Base-by-base conservation (phyloP, 2,113 vertebrate species). In the Lasiurus cinereus region DNA sequence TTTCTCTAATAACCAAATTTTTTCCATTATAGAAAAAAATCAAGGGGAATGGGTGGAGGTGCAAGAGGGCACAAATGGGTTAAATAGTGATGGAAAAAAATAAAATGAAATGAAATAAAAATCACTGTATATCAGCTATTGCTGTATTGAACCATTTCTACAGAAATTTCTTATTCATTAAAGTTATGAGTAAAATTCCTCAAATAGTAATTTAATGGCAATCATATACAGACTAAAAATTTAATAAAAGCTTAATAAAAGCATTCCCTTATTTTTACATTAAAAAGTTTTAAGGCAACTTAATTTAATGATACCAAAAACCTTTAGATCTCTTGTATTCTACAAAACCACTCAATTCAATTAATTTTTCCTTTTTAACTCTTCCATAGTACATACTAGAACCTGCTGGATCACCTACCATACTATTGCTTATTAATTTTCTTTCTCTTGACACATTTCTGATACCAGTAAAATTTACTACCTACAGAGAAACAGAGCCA, bases 191-290 rank as follows among this genome's bases (percentile, higher is more conserved):
- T 77, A 84, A 93, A 96, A 74, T 80, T 64, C 67, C 69, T 64
- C 74, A 48, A 83, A 76, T 54, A 83, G 18, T 69, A 88, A 86
- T 50, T 73, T 56, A 83, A 21, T 96, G 74, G 70, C 39, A 79
- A 77, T 8, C 13, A 91, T 21, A 85, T 9, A 43, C 1, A 83
- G 6, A 69, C 29, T 69, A 74, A 5, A 85, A 69, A 64, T 62
- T 48, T 64, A 91, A 39, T 82, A 82, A 90, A 82, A 94, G 18
- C 33, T 85, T 90, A 31, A 91, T 43, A 67, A 66, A 91, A 94
- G 79, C 12, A 90, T 50, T 80, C 39, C n/a, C 36, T 90, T 76
- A 83, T 39, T 88, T 73, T 83, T 74, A 92, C 21, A 93, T 39
- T 67, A 2, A 56, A 94, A 70, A 88, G 22, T 94, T 87, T 93